Evolutionary conservation across 2,888 invertebrate genomes (phyloP).

Genomic region (Oscheius sp.): DNA sequence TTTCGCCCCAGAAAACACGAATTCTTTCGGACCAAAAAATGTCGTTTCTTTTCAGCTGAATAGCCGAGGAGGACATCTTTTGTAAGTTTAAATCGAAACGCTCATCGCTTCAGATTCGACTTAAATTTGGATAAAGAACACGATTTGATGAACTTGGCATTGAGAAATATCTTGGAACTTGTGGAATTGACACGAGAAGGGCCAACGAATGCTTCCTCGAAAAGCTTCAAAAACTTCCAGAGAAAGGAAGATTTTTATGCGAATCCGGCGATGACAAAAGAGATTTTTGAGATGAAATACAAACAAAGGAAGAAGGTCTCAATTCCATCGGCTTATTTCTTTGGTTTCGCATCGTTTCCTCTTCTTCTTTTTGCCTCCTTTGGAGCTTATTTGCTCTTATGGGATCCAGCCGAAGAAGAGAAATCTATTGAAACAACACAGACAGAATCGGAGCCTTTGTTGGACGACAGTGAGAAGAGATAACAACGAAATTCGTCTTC

Average conservation of each 20-base stretch:
- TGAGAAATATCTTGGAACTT: neutral
- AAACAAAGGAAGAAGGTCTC: neutral
- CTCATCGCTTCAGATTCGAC: constrained; percentile 2
- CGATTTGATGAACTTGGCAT: neutral
- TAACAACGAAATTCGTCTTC: too few relatives aligned
- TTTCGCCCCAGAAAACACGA: neutral
- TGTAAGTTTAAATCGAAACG: neutral
- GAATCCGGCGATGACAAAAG: constrained; percentile 7
- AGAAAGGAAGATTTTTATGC: neutral
- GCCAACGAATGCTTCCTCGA: neutral
- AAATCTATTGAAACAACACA: too few relatives aligned
- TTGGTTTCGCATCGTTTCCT: neutral
- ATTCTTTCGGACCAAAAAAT: neutral
- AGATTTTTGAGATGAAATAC: neutral
- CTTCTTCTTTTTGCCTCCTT: neutral
- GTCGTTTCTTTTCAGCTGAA: constrained; percentile 12
- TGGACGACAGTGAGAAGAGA: too few relatives aligned
- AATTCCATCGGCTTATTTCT: neutral
- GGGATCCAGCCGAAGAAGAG: too few relatives aligned
- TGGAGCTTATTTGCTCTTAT: neutral
- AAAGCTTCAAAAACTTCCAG: constrained; percentile 1
- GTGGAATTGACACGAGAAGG: neutral
- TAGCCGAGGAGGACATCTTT: constrained; percentile 9
- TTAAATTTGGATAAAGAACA: constrained; percentile 2
- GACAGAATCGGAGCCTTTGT: too few relatives aligned